Percentiles rank a stretch among this genome's conserved stretches.
phyloP scores from a whole-genome alignment of 2,888 invertebrate species.

The Melikaiella ostensackeni region DNA sequence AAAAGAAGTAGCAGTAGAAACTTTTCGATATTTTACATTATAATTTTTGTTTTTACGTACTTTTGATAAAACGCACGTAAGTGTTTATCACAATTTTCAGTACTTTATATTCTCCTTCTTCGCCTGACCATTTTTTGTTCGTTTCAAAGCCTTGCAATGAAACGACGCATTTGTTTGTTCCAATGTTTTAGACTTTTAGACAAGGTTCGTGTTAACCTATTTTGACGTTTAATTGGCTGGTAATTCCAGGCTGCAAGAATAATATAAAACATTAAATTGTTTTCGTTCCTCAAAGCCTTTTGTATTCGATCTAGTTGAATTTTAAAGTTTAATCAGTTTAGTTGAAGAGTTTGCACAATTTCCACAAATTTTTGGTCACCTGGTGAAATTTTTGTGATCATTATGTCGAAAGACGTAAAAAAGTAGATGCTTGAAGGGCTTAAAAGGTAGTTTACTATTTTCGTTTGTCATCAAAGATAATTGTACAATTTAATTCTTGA shows the following conservation, averaged over 20 bases:
- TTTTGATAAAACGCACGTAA: slow-evolving; percentile 23
- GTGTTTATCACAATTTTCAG: neutral
- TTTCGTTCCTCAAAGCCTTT: neutral
- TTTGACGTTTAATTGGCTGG: slow-evolving; percentile 21
- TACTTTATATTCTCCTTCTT: neutral
- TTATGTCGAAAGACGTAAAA: neutral
- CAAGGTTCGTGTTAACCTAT: slow-evolving; percentile 32
- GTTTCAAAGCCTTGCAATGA: neutral
- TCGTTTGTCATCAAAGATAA: neutral
- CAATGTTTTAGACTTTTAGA: neutral
- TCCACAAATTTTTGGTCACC: neutral
- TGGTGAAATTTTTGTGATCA: slow-evolving; percentile 1
- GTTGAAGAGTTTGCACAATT: neutral
- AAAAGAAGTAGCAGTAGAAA: slow-evolving; percentile 36
- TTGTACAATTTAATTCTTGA: neutral
- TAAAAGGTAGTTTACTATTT: too few species aligned
- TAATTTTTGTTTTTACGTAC: slow-evolving; percentile 25
- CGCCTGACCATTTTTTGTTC: too few species aligned
- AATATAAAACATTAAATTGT: neutral
- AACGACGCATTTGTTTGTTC: neutral
- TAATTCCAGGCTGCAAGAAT: neutral
- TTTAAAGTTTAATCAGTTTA: neutral
- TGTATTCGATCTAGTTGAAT: neutral
- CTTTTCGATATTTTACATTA: slow-evolving; percentile 36
- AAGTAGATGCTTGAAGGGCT: too few species aligned